These are phyloP conservation scores for Pomacea canaliculata DNA, from an alignment of 2,888 invertebrate genomes.

Conservation along the genomic window DNA sequence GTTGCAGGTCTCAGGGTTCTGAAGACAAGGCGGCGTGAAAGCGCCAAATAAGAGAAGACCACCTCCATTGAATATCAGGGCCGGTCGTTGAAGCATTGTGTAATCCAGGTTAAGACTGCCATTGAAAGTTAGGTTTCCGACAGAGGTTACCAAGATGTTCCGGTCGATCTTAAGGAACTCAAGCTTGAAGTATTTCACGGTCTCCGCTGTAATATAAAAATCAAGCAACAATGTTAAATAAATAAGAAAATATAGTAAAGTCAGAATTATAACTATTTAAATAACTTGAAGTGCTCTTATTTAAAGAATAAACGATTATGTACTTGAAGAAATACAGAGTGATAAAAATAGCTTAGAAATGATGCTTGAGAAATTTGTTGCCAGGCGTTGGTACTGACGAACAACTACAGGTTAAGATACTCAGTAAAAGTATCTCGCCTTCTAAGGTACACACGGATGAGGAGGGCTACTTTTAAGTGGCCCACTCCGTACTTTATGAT, in stretches of 20 bases:
- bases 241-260: no score
- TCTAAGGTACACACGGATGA: no score
- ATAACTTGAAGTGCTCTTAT: no score
- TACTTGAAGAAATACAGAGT: no score
- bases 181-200: constrained; percentile 26
- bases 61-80: constrained; percentile 20
- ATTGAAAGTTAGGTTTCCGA: constrained; percentile 26
- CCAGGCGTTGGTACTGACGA: no score
- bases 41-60: constrained; percentile 21
- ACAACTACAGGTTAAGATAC: no score
- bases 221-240: background rate
- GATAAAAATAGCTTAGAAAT: no score
- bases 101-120: constrained; percentile 21
- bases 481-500: background rate
- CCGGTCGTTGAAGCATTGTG: constrained; percentile 18
- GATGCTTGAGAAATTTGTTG: no score
- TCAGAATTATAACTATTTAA: background rate
- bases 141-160: constrained; percentile 26
- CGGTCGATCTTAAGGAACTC: constrained; percentile 24
- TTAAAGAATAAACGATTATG: no score
- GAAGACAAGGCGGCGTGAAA: constrained; percentile 35
- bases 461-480: no score
- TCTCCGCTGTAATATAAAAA: constrained; percentile 26
- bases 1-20: constrained; percentile 37
- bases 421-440: no score